Base-by-base conservation (phyloP, 2,797 vertebrate species). In the Vespertilio murinus region DNA sequence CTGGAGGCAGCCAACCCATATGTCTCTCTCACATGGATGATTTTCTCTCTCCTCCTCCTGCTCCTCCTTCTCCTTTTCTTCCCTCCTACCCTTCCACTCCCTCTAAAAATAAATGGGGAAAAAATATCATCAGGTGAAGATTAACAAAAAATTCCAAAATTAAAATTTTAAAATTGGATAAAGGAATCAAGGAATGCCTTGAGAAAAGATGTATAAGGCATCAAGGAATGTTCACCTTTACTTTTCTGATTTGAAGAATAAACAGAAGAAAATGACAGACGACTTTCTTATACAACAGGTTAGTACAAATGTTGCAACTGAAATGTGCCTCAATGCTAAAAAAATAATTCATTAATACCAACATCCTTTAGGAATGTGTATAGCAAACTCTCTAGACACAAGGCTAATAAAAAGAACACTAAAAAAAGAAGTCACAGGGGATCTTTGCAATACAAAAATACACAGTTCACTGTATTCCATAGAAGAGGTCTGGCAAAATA, bases 191-290 rank as follows among this genome's bases (percentile, higher is more conserved):
- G 28, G 56, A 80, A 61, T 45, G 18, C 9, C 78, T 80, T 42
- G 54, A 80, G 42, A 28, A 82, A 82, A 90, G 5, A 52, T 52
- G 3, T 11, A 70, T 59, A 64, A 73, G 22, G 5, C 18, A 25
- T 82, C 40, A 73, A 88, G 28, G 18, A 79, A 74, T 52, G 59
- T 71, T 52, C 59, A 10, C 14, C 45, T 86, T 64, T 81, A 71
- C n/a, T 83, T 94, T 92, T 83, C 71, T 73, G 38, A 82, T 77
- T 73, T 35, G 30, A 74, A 92, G 22, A 91, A 71, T 86, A 75
- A 82, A 79, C 14, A 86, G 79, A 91, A 35, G 14, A 85, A 20
- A 91, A 79, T 69, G 22, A 79, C 5, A 83, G 30, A 52, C 1
- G 18, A 56, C 9, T 28, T 75, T 87, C 70, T 64, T 74, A 84